Percentiles rank a stretch among this genome's conserved stretches.
phyloP scores from a whole-genome alignment of 2,113 vertebrate species.

The Nothoprocta perdicaria region DNA sequence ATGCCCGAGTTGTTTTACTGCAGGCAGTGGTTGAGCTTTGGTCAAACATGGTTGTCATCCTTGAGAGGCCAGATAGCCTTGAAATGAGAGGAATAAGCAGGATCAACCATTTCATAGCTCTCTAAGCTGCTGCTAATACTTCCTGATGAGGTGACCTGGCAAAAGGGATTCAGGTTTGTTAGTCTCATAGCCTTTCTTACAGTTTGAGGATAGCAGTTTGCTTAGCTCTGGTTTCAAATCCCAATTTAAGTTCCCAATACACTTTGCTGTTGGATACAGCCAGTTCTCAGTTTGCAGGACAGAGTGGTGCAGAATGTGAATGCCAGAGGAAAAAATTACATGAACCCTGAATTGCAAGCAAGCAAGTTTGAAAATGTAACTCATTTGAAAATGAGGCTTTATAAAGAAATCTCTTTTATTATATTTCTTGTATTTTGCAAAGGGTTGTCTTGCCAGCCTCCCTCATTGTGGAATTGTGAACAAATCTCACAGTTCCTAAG shows the following conservation, averaged over 20 bases:
- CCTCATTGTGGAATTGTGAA: not conserved
- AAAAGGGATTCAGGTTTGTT: not conserved
- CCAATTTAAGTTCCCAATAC: rapidly evolving
- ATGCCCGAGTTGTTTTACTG: not conserved
- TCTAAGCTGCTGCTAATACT: not conserved
- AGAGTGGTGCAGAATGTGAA: not conserved
- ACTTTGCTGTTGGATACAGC: not conserved
- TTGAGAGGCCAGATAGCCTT: not conserved
- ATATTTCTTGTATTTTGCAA: not conserved
- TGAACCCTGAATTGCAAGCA: not conserved
- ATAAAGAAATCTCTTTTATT: not conserved
- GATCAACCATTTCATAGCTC: not conserved
- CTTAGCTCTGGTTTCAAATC: not conserved
- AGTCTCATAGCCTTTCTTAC: not conserved
- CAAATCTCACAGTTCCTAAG: not conserved
- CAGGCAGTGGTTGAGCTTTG: not conserved
- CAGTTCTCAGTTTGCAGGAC: not conserved
- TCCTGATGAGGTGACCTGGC: not conserved
- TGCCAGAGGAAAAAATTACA: not conserved
- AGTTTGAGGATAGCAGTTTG: not conserved
- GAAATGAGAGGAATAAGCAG: not conserved
- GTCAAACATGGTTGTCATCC: not conserved
- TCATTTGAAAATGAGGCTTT: not conserved
- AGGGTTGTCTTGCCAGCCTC: not conserved
- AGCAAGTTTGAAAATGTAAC: not conserved